These are phyloP conservation scores for Drosophila nannoptera DNA, from an alignment of 1,140 invertebrate genomes.

Conservation along the genomic window DNA sequence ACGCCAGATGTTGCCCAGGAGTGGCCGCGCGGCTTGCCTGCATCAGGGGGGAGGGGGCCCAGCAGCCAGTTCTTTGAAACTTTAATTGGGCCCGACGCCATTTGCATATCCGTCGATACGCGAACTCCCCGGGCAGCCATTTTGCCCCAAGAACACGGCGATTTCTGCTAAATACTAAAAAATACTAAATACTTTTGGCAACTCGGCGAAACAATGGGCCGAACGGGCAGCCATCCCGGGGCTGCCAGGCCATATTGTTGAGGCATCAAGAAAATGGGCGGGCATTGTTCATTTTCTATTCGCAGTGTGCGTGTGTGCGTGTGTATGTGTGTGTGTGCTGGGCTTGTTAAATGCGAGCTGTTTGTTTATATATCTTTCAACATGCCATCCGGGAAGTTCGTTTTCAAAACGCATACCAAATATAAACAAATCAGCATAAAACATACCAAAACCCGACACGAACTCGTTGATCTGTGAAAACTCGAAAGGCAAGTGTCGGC, in stretches of 20 bases:
- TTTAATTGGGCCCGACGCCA: slow-evolving; percentile 70
- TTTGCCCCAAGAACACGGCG: slow-evolving; percentile 57
- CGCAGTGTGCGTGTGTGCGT: slow-evolving; percentile 7
- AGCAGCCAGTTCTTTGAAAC: slow-evolving; percentile 70
- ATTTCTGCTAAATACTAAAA: slow-evolving; percentile 67
- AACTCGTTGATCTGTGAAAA: slow-evolving; percentile 41
- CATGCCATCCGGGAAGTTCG: slow-evolving; percentile 76
- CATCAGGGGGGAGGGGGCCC: slow-evolving; percentile 36
- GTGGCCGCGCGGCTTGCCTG: slow-evolving; percentile 10
- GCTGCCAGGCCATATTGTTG: slow-evolving; percentile 27
- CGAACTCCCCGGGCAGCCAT: slow-evolving; percentile 44
- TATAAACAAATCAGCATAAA: slow-evolving; percentile 77
- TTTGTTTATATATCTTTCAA: slow-evolving; percentile 77
- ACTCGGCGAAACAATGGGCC: slow-evolving; percentile 33
- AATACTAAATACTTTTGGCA: slow-evolving; percentile 36
- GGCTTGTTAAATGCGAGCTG: slow-evolving; percentile 61
- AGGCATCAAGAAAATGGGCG: slow-evolving; percentile 38
- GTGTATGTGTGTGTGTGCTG: slow-evolving; percentile 8
- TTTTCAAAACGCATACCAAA: slow-evolving; percentile 73
- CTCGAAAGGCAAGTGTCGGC: neutral
- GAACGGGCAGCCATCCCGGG: slow-evolving; percentile 20
- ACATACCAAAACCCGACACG: slow-evolving; percentile 46
- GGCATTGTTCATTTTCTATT: slow-evolving; percentile 35
- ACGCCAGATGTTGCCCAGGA: slow-evolving; percentile 66
- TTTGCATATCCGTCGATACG: slow-evolving; percentile 58